phyloP scores from a whole-genome alignment of 1,140 invertebrate species.

The Ectropis grisescens region DNA sequence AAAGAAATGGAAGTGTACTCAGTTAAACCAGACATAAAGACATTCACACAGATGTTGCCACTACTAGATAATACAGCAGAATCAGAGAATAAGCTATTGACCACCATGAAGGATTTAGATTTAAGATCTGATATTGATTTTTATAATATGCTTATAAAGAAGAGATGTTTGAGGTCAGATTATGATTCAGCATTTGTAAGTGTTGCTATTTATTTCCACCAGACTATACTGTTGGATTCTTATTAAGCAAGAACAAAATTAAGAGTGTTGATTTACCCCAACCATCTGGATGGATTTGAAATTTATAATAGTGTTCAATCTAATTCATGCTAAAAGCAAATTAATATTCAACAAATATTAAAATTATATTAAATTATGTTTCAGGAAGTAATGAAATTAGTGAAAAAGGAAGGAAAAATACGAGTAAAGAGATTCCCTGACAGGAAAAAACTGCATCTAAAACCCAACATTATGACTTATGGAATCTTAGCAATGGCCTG shows the following conservation, averaged over 20 bases:
- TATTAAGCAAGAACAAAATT: neutral
- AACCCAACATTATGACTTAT: conserved; percentile 86
- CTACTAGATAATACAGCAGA: conserved; percentile 75
- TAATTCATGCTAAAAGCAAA: too few species aligned
- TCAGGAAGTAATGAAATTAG: conserved; percentile 74
- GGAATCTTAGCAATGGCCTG: conserved; percentile 87
- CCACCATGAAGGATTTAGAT: conserved; percentile 70
- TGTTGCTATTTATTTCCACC: conserved; percentile 12
- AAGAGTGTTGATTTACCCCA: too few species aligned
- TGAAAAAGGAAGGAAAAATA: conserved; percentile 63
- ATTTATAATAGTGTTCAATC: too few species aligned
- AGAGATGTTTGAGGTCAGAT: conserved; percentile 76
- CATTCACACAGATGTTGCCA: conserved; percentile 82
- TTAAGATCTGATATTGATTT: conserved; percentile 84
- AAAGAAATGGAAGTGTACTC: conserved; percentile 77
- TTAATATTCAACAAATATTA: too few species aligned
- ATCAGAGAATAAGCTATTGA: conserved; percentile 77
- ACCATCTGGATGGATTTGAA: too few species aligned
- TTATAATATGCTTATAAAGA: conserved; percentile 90
- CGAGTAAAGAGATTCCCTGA: conserved; percentile 31
- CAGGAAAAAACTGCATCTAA: conserved; percentile 67
- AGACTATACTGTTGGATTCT: conserved; percentile 5
- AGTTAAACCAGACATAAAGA: conserved; percentile 83
- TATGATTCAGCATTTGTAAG: conserved; percentile 78
- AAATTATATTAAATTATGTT: conserved; percentile 25